Evolutionary conservation across 1,140 invertebrate species (phyloP).

Genomic region (Hycleus cichorii): DNA sequence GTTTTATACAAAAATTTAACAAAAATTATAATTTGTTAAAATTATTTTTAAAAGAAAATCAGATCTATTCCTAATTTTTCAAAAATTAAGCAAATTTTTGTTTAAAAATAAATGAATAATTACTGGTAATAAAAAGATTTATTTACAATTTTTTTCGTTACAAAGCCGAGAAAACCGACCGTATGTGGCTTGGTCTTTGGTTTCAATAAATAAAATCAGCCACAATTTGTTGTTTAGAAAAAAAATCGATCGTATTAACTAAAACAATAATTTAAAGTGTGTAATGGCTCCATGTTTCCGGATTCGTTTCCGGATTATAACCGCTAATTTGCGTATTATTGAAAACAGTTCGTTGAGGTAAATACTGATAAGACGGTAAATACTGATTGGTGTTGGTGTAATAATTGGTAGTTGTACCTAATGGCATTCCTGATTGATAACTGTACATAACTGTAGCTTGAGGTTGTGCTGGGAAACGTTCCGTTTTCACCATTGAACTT

Average conservation of each 20-base stretch:
- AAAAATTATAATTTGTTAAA: too few relatives aligned
- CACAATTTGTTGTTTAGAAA: neutral
- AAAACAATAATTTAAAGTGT: neutral
- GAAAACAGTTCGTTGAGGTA: constrained; percentile 34
- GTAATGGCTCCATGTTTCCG: constrained; percentile 17
- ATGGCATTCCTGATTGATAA: constrained; percentile 24
- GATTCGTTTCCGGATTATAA: constrained; percentile 17
- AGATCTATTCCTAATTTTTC: too few relatives aligned
- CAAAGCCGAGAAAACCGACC: too few relatives aligned
- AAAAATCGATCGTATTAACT: neutral
- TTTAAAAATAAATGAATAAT: too few relatives aligned
- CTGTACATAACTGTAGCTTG: constrained; percentile 19
- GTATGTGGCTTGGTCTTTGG: too few relatives aligned
- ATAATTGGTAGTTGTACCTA: constrained; percentile 22
- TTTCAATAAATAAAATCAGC: too few relatives aligned
- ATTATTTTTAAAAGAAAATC: too few relatives aligned
- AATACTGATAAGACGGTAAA: constrained; percentile 38
- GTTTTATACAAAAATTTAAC: too few relatives aligned
- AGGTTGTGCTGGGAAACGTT: constrained; percentile 17
- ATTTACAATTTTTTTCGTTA: too few relatives aligned
- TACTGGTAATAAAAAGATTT: too few relatives aligned
- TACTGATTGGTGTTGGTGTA: constrained; percentile 31
- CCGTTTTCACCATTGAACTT: constrained; percentile 25
- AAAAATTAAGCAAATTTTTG: too few relatives aligned
- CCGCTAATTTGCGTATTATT: constrained; percentile 17